phyloP scores from a whole-genome alignment of 1,140 invertebrate species.

The Gryon sp. region DNA sequence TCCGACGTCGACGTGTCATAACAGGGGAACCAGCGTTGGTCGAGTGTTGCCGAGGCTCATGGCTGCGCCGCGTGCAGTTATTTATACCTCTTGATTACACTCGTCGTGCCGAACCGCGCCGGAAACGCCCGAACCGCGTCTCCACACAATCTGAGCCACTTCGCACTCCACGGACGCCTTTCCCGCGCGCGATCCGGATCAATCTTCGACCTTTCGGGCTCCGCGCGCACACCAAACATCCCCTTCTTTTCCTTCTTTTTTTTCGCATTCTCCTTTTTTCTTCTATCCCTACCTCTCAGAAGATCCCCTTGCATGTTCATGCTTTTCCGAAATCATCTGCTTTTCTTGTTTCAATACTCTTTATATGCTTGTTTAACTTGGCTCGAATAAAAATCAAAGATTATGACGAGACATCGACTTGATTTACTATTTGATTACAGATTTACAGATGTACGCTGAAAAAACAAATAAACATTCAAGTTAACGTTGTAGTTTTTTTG shows the following conservation, averaged over 20 bases:
- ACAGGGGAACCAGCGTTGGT: constrained; percentile 68
- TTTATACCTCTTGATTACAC: constrained; percentile 77
- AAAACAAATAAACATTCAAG: no score
- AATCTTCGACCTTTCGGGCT: constrained; percentile 53
- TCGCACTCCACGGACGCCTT: constrained; percentile 37
- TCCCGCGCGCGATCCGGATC: constrained; percentile 40
- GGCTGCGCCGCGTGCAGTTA: constrained; percentile 73
- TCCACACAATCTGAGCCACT: constrained; percentile 46
- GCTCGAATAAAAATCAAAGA: no score
- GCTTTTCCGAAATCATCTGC: not conserved
- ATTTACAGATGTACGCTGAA: no score
- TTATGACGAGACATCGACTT: no score
- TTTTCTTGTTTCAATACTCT: no score
- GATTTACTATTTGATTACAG: no score
- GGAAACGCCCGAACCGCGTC: constrained; percentile 66
- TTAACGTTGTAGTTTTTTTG: no score
- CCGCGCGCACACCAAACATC: constrained; percentile 10
- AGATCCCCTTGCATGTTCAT: not conserved
- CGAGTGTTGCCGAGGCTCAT: constrained; percentile 67
- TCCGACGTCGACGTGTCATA: constrained; percentile 71
- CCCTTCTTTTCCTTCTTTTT: not conserved
- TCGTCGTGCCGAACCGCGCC: constrained; percentile 58
- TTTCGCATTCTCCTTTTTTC: not conserved
- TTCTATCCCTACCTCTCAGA: not conserved
- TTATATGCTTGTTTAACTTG: no score